These are phyloP conservation scores for Cydia pomonella DNA, from an alignment of 1,140 invertebrate species.

Conservation along the genomic window DNA sequence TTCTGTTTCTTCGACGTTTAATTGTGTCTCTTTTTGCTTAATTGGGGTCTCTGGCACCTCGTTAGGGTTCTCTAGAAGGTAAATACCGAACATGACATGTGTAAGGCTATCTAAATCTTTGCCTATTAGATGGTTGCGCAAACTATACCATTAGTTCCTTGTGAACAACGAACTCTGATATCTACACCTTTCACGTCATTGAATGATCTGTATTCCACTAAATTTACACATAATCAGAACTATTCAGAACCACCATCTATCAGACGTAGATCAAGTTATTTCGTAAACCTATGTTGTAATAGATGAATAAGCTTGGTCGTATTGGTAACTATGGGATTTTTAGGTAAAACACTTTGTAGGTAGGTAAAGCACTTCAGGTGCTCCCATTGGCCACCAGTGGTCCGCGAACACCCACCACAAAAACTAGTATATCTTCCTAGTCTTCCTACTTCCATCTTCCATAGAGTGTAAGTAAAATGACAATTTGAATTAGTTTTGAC, in stretches of 20 bases:
- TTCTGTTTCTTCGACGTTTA: conserved; percentile 29
- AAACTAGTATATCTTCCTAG: too few species aligned
- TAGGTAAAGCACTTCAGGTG: too few species aligned
- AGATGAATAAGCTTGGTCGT: background rate
- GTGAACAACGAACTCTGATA: background rate
- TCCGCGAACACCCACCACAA: too few species aligned
- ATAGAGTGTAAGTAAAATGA: too few species aligned
- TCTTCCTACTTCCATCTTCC: too few species aligned
- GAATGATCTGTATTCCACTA: background rate
- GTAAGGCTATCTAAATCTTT: conserved; percentile 19
- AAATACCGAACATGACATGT: conserved; percentile 19
- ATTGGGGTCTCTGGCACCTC: conserved; percentile 26
- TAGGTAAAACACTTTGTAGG: too few species aligned
- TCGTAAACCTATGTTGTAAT: background rate
- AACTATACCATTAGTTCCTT: background rate
- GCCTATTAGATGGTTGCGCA: background rate
- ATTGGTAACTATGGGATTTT: background rate
- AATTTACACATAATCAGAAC: conserved; percentile 2
- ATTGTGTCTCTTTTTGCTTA: conserved; percentile 31
- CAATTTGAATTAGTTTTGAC: too few species aligned
- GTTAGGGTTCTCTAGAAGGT: conserved; percentile 28
- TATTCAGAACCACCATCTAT: background rate
- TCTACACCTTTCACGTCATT: background rate
- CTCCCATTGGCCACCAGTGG: too few species aligned
- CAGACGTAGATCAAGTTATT: background rate